Percentiles rank a stretch among this genome's conserved stretches.
Conservation (phyloP, 2,888 invertebrate genomes). For the Macaria liturata region DNA sequence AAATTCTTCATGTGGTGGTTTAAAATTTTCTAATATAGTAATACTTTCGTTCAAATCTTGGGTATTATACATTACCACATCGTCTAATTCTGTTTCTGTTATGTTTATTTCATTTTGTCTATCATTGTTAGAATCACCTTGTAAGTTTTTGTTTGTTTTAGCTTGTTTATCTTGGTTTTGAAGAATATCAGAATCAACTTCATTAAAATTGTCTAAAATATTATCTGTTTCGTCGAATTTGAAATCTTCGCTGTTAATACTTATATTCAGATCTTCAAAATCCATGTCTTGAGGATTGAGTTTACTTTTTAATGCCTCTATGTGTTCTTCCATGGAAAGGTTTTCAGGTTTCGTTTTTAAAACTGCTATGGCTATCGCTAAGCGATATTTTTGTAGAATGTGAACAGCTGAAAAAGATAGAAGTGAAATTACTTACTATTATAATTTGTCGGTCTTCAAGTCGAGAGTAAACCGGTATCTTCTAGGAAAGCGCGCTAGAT, state of each 20-base stretch:
- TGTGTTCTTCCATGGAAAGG: constrained; percentile 41
- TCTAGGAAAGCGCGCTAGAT: too few species aligned
- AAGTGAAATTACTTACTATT: neutral
- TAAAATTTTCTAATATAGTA: constrained; percentile 18
- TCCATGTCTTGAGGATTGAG: constrained; percentile 38
- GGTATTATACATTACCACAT: constrained; percentile 10
- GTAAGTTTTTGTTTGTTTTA: too few species aligned
- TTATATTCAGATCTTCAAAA: constrained; percentile 41
- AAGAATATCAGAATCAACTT: neutral
- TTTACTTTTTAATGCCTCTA: constrained; percentile 46
- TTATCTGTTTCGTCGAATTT: constrained; percentile 37
- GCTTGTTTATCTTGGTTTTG: too few species aligned
- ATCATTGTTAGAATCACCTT: too few species aligned
- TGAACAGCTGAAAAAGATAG: constrained; percentile 50
- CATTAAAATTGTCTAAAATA: constrained; percentile 25
- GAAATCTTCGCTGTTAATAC: constrained; percentile 58
- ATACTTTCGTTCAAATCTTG: constrained; percentile 17
- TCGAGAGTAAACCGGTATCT: too few species aligned
- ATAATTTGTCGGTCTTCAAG: too few species aligned
- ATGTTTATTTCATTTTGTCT: neutral
- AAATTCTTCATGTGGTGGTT: neutral
- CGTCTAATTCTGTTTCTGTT: constrained; percentile 5
- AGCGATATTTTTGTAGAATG: constrained; percentile 53
- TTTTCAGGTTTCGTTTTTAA: constrained; percentile 55
- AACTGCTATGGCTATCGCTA: constrained; percentile 54